Evolutionary conservation across 2,888 invertebrate genomes (phyloP).

Genomic region (Eledone cirrhosa): DNA sequence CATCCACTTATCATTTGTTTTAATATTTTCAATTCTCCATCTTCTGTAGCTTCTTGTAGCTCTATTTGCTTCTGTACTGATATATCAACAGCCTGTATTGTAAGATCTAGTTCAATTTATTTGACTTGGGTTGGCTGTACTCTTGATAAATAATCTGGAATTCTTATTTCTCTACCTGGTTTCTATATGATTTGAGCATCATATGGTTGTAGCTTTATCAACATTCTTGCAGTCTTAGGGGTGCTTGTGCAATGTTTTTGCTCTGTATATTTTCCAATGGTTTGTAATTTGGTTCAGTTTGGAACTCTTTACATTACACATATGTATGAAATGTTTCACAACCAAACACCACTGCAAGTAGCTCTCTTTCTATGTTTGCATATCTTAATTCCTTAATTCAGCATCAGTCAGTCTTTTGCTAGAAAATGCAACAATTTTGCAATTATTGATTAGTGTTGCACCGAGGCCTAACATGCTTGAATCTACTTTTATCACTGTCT

Average conservation of each 20-base stretch:
- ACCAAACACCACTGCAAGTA: too few relatives aligned
- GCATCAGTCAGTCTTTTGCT: not conserved
- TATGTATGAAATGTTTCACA: too few relatives aligned
- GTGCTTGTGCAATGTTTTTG: not conserved
- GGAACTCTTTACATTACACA: not conserved
- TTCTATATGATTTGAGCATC: too few relatives aligned
- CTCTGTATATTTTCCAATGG: not conserved
- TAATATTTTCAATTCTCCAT: too few relatives aligned
- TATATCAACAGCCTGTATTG: too few relatives aligned
- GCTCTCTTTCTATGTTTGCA: slow-evolving; percentile 5
- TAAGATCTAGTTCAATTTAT: too few relatives aligned
- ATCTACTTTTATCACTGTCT: slow-evolving; percentile 1
- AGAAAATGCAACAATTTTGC: not conserved
- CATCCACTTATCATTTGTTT: too few relatives aligned
- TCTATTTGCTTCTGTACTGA: too few relatives aligned
- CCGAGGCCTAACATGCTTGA: not conserved
- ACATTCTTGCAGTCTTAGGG: not conserved
- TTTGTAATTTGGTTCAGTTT: not conserved
- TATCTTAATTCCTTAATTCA: not conserved
- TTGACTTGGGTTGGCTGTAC: too few relatives aligned
- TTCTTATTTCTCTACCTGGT: too few relatives aligned
- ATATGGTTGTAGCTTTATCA: not conserved
- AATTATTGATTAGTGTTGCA: not conserved
- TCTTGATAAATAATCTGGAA: too few relatives aligned
- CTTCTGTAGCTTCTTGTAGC: too few relatives aligned